Evolutionary conservation across 2,888 invertebrate genomes (phyloP).

Genomic region (Teinopalpus imperialis): DNA sequence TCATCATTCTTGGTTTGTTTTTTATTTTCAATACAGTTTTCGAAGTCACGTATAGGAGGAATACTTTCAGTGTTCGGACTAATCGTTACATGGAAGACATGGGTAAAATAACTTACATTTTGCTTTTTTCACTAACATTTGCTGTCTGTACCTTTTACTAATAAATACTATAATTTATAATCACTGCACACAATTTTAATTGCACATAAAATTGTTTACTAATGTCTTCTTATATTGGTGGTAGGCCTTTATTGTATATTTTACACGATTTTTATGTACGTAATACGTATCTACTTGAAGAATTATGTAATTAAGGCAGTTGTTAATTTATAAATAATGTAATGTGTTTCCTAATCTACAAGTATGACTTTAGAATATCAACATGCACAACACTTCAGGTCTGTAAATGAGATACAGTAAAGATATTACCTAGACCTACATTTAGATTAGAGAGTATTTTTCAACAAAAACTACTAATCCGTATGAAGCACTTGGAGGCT

Average conservation of each 20-base stretch:
- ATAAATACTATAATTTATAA: conserved; percentile 5
- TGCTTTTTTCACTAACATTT: conserved; percentile 32
- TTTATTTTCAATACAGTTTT: conserved; percentile 52
- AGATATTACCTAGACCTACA: too few species aligned
- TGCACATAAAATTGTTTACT: conserved; percentile 4
- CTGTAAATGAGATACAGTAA: too few species aligned
- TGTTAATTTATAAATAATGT: neutral
- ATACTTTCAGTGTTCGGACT: conserved; percentile 31
- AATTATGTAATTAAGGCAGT: too few species aligned
- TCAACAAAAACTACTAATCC: too few species aligned
- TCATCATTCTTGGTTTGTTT: conserved; percentile 71
- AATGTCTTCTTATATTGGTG: conserved; percentile 3
- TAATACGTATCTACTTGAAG: too few species aligned
- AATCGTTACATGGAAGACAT: conserved; percentile 31
- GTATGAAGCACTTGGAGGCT: too few species aligned
- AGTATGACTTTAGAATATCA: too few species aligned
- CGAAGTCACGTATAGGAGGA: conserved; percentile 30
- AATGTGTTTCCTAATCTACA: too few species aligned
- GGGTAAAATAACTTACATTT: conserved; percentile 36
- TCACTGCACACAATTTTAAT: conserved; percentile 4
- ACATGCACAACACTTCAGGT: too few species aligned
- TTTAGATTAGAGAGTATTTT: too few species aligned
- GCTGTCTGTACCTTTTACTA: conserved; percentile 22
- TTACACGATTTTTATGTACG: neutral
- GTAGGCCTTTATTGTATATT: neutral